These are phyloP conservation scores for Theretra japonica DNA, from an alignment of 2,888 invertebrate genomes.

Conservation along the genomic window DNA sequence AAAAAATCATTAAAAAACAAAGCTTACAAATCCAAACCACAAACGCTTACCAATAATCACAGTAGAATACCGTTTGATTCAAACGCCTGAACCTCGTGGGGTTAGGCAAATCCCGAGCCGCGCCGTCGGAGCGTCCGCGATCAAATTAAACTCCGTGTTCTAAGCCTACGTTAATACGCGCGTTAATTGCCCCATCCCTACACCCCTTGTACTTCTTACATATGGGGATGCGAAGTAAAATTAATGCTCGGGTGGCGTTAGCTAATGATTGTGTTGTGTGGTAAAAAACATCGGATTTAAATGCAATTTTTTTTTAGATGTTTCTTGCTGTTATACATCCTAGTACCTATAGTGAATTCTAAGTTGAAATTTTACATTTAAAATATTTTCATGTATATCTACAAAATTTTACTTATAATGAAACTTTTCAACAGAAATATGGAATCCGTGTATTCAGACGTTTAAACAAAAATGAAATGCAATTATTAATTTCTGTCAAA, in stretches of 20 bases:
- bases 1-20: not conserved
- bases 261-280: no score
- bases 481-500: no score
- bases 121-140: constrained; percentile 41
- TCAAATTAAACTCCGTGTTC: constrained; percentile 46
- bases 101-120: constrained; percentile 46
- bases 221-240: constrained; percentile 30
- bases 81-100: constrained; percentile 41
- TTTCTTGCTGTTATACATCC: no score
- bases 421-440: no score
- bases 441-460: no score
- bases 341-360: no score
- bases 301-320: no score
- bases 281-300: no score
- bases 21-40: not conserved
- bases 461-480: no score
- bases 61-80: constrained; percentile 44
- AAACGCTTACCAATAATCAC: constrained; percentile 40
- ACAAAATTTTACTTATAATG: no score
- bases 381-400: no score
- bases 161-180: constrained; percentile 51
- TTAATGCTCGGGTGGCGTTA: not conserved
- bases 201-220: constrained; percentile 33
- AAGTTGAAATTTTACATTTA: no score
- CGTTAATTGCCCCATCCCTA: constrained; percentile 49